Evolutionary conservation across 2,888 invertebrate species (phyloP).

Genomic region (Sepiola atlantica): DNA sequence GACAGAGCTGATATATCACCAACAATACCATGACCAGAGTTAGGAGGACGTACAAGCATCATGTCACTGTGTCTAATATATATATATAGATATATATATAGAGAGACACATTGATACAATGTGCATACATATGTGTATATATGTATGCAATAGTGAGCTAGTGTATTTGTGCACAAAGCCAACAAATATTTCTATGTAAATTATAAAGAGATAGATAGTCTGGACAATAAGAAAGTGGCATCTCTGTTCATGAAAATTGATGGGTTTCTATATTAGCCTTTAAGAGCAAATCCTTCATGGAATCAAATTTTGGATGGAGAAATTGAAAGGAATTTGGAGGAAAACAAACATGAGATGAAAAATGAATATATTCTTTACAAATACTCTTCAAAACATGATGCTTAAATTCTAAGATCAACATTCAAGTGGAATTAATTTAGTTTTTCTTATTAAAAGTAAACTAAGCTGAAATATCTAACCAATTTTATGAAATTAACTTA

Average conservation of each 20-base stretch:
- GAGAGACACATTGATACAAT: conserved; percentile 3
- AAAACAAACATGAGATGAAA: neutral
- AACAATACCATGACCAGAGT: conserved; percentile 44
- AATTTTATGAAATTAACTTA: neutral
- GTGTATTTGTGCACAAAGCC: conserved; percentile 32
- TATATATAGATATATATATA: neutral
- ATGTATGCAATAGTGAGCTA: conserved; percentile 32
- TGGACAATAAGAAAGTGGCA: neutral
- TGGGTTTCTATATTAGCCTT: conserved; percentile 32
- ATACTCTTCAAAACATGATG: neutral
- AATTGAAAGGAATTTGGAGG: neutral
- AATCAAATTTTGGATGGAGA: neutral
- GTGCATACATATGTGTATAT: conserved; percentile 8
- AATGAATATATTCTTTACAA: neutral
- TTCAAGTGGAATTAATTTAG: neutral
- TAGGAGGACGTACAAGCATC: conserved; percentile 5
- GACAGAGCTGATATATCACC: conserved; percentile 40
- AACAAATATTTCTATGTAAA: neutral
- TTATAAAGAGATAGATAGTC: neutral
- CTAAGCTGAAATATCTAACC: neutral
- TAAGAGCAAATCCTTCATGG: neutral
- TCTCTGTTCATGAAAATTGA: conserved; percentile 44
- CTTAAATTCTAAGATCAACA: neutral
- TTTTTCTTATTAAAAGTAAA: neutral
- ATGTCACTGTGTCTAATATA: conserved; percentile 32